A percentile compares a stretch with the other conserved stretches of the same genome.
phyloP scores from a whole-genome alignment of 2,113 vertebrate species.

The Melanotaenia duboulayi region DNA sequence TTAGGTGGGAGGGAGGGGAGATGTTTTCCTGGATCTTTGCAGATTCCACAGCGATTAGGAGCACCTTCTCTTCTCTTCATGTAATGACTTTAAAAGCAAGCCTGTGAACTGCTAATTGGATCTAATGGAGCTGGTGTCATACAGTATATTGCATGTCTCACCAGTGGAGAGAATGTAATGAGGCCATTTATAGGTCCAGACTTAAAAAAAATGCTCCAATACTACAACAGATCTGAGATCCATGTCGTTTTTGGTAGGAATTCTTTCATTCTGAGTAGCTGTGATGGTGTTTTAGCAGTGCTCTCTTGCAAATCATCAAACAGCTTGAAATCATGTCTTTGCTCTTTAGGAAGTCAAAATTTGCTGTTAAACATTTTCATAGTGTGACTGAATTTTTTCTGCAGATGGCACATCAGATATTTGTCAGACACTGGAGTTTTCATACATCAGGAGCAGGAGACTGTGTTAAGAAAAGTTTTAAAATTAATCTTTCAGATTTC shows the following conservation, averaged over 20 bases:
- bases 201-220: not conserved
- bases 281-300: accelerated
- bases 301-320: not conserved
- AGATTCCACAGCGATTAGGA: constrained; percentile 69
- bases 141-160: constrained; percentile 55
- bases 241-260: not conserved
- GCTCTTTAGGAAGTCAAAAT: too few relatives aligned
- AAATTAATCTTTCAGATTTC: too few relatives aligned
- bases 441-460: too few relatives aligned
- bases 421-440: too few relatives aligned
- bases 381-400: too few relatives aligned
- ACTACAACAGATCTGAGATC: not conserved
- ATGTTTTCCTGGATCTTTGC: constrained; percentile 46
- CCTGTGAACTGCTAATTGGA: constrained; percentile 72
- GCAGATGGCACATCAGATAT: too few relatives aligned
- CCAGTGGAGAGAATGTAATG: constrained; percentile 31
- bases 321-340: too few relatives aligned
- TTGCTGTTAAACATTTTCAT: too few relatives aligned
- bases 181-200: constrained; percentile 8
- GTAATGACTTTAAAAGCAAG: constrained; percentile 59
- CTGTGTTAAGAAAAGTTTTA: too few relatives aligned
- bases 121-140: constrained; percentile 65
- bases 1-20: constrained; percentile 13
- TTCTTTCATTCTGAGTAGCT: not conserved
- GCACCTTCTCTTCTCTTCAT: constrained; percentile 57